Conservation (phyloP, 2,797 vertebrate species). For the Erethizon dorsatum region DNA sequence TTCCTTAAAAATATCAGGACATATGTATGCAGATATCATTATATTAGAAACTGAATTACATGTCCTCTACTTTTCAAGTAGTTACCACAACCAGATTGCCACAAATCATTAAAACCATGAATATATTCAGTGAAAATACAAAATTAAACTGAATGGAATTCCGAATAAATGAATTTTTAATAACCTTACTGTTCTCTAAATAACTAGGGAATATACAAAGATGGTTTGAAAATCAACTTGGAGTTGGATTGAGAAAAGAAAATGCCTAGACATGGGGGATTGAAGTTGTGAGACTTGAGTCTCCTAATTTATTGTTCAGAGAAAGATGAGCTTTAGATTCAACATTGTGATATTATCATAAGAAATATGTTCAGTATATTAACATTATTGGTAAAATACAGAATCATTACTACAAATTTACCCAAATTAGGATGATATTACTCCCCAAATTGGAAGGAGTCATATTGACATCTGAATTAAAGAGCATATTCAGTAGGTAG, state of each 20-base stretch:
- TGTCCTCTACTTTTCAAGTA: not conserved
- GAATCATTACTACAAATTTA: not conserved
- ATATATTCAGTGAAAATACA: constrained; percentile 34
- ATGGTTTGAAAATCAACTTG: not conserved
- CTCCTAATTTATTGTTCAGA: constrained; percentile 11
- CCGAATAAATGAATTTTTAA: constrained; percentile 40
- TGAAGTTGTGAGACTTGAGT: constrained; percentile 4
- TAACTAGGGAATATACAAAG: not conserved
- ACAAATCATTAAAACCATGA: constrained; percentile 32
- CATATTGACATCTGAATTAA: constrained; percentile 45
- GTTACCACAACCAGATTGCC: not conserved
- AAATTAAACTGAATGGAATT: not conserved
- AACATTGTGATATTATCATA: constrained; percentile 20
- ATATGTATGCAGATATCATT: constrained; percentile 30
- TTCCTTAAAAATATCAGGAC: not conserved
- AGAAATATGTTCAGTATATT: not conserved
- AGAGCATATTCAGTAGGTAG: not conserved
- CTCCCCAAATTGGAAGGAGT: not conserved
- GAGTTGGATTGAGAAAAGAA: constrained; percentile 41
- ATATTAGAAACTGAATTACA: constrained; percentile 12
- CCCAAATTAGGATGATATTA: not conserved
- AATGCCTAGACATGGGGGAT: not conserved
- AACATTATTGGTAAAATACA: not conserved
- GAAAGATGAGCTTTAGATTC: not conserved
- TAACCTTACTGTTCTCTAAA: constrained; percentile 43